Evolutionary conservation across 2,113 vertebrate species (phyloP), one percentile per base, ranked within the genome.

Genomic region (Anas platyrhynchos): DNA sequence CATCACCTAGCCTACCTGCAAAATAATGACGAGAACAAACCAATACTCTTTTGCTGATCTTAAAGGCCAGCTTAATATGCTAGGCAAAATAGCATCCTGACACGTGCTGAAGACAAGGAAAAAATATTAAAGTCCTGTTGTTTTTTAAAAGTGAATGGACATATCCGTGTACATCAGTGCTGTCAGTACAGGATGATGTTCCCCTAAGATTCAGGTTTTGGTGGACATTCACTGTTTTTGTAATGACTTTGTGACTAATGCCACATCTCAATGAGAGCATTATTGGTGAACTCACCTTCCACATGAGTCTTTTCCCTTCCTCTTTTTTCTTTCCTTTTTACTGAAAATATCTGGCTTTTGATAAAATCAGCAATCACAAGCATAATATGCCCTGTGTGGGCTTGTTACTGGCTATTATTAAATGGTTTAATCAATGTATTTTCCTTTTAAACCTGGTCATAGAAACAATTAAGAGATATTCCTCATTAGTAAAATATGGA

Each of bases 271-370:
- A 0, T 17, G 27, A 38, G 16, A 67, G 11, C 6, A 55, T 75
- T 61, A 61, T 29, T 13, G 68, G 11, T 56, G 46, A 61, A 43
- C 26, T 77, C 34, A 61, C 22, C 29, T n/a, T 41, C 15, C 29
- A 32, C 0, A 0, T 34, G 34, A 82, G 26, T 20, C 8, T 83
- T 77, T 66, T 5, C 7, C 3, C 6, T 12, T 81, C 31, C 9
- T 44, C 3, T 50, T 58, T 85, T 92, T 76, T 5, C 5, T 58
- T 85, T 50, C 7, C 4, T 4, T 85, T 74, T 31, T 17, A 16
- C 67, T 88, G 36, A 23, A 80, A 86, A 50, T 91, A 75, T 3
- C 6, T 61, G 15, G 6, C 13, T 73, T 62, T 72, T 58, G 54
- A 31, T 73, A 56, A 56, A 88, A 22, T 16, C 61, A 85, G 18